Base-by-base conservation (phyloP, 2,888 invertebrate genomes). In the Molanna angustata region DNA sequence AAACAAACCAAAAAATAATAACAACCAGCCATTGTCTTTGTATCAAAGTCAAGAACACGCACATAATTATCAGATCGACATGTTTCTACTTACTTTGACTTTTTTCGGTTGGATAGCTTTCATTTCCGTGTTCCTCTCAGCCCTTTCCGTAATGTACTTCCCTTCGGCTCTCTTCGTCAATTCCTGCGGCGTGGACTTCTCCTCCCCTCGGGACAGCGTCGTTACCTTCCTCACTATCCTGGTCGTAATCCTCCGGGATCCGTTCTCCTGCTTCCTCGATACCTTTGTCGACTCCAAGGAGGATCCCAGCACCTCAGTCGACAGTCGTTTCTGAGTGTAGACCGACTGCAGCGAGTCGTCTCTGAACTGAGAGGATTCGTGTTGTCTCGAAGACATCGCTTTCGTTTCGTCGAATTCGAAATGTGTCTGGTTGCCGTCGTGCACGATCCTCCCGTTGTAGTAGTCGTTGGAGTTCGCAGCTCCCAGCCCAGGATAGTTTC, bases 141-240 rank as follows among this genome's bases (percentile, higher is more conserved):
- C 72, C 20, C 76, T 76, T 56, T 79, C 76, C 61, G 80, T 79
- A 56, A 83, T 73, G 60, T 80, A 80, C 57, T 78, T 75, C 32
- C 71, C 66, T 17, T 70, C 67, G 4, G 80, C 82, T 52, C 79
- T 74, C 66, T 80, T 81, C 44, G 80, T 74, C 63, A 88, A 68
- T 66, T 88, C 85, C 66, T 91, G 88, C 31, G 84, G 77, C 20
- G 80, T 79, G 58, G 84, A 82, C 62, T 86, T 83, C 69, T 93
- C 91, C 68, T 93, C 92, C 33, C 91, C 93, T 13, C 92, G 80
- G 58, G 90, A 89, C 61, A 94, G 69, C 2, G 93, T 93, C 27
- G 93, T 94, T 63, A 94, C 90, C 70, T 92, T 93, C 58, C 90
- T 80, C 46, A 93, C 86, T 59, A 93, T 89, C 66, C 90, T 84